phyloP scores from a whole-genome alignment of 2,113 vertebrate genomes.

The Neolamprologus brichardi region DNA sequence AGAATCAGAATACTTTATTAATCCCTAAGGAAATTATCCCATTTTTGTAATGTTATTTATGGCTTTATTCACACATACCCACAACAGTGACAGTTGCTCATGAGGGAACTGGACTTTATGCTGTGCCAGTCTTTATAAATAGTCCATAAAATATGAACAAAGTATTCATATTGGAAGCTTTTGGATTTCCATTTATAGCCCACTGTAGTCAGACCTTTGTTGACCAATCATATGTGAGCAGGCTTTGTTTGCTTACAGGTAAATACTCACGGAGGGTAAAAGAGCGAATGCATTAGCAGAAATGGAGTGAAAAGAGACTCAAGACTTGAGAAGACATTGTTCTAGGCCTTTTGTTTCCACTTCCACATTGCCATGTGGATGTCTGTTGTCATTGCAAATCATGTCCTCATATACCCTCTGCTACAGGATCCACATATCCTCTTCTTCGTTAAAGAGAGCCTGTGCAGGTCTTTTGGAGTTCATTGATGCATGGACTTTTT shows the following conservation, averaged over 20 bases:
- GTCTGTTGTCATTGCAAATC: neutral
- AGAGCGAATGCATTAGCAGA: fast-evolving
- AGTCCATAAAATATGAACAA: neutral
- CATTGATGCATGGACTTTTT: neutral
- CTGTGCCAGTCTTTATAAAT: neutral
- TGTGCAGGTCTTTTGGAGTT: neutral
- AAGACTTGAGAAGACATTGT: neutral
- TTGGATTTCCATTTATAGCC: neutral
- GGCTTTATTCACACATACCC: neutral
- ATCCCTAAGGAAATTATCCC: neutral
- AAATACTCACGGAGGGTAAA: neutral
- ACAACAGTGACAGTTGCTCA: neutral
- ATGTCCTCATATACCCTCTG: neutral
- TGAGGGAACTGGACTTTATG: neutral
- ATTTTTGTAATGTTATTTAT: neutral
- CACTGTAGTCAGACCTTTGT: neutral
- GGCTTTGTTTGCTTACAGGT: neutral
- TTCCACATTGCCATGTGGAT: neutral
- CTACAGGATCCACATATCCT: neutral
- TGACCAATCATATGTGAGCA: neutral
- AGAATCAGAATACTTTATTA: neutral
- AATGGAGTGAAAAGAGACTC: neutral
- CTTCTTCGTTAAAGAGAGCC: neutral
- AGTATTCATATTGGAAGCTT: neutral
- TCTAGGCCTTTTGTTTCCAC: fast-evolving